phyloP scores from a whole-genome alignment of 2,888 invertebrate genomes.

The Hecatera dysodea region DNA sequence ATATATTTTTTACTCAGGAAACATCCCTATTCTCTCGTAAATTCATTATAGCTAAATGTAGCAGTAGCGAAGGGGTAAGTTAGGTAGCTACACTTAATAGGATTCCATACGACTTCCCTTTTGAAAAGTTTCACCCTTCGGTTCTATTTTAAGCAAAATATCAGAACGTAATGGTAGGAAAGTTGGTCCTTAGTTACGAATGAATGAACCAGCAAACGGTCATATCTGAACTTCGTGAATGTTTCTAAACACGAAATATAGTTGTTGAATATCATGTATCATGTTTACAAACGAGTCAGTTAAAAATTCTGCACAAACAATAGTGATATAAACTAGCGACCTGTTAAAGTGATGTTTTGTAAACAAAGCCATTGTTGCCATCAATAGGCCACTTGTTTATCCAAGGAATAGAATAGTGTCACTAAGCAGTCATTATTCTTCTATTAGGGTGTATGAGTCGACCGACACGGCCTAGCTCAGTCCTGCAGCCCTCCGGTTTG shows the following conservation, averaged over 20 bases:
- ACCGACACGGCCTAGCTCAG: slow-evolving; percentile 56
- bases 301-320: slow-evolving; percentile 23
- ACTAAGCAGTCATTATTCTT: slow-evolving; percentile 68
- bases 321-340: slow-evolving; percentile 34
- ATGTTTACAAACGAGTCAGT: slow-evolving; percentile 34
- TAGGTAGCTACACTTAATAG: neutral
- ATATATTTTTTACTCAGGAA: no score
- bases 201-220: neutral
- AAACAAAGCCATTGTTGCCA: slow-evolving; percentile 47
- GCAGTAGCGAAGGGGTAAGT: neutral
- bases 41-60: no score
- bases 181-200: slow-evolving; percentile 15
- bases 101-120: neutral
- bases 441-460: slow-evolving; percentile 76
- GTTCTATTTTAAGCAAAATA: neutral
- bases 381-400: slow-evolving; percentile 57
- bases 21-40: no score
- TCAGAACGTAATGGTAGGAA: neutral
- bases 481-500: slow-evolving; percentile 76
- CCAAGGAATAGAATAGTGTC: slow-evolving; percentile 34
- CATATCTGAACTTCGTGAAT: neutral
- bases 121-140: neutral
- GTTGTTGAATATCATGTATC: neutral
- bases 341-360: slow-evolving; percentile 50
- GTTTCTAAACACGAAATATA: slow-evolving; percentile 1